Conservation (phyloP, 2,888 invertebrate genomes). For the Papilio demoleus region DNA sequence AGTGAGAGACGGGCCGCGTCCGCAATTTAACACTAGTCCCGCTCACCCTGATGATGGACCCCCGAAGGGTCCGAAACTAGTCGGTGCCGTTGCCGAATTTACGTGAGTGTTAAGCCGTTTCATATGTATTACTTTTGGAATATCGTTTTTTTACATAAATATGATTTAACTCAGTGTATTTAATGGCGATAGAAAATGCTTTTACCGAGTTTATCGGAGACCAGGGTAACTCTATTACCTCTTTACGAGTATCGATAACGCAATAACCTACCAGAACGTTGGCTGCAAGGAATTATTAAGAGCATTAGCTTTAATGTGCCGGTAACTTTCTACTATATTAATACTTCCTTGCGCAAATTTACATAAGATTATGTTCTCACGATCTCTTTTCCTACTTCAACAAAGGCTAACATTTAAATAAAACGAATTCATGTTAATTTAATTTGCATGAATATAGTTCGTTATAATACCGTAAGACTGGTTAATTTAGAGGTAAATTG, state of each 20-base stretch:
- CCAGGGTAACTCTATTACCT: constrained; percentile 32
- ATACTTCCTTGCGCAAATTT: constrained; percentile 33
- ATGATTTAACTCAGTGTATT: constrained; percentile 12
- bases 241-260: constrained; percentile 40
- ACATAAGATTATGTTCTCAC: constrained; percentile 16
- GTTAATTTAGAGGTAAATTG: too few species aligned
- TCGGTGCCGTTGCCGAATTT: too few species aligned
- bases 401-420: background rate
- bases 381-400: constrained; percentile 14
- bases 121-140: too few species aligned
- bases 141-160: constrained; percentile 3
- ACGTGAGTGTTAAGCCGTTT: too few species aligned
- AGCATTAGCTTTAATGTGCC: constrained; percentile 58
- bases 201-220: constrained; percentile 32
- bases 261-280: constrained; percentile 36
- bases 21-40: too few species aligned
- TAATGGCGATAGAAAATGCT: constrained; percentile 33
- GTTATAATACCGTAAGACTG: too few species aligned
- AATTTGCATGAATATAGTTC: background rate
- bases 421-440: background rate
- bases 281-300: constrained; percentile 51
- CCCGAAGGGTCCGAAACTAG: too few species aligned
- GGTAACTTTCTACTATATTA: constrained; percentile 28
- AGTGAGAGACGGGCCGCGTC: too few species aligned
- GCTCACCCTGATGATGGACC: too few species aligned